These are phyloP conservation scores for Dryobota labecula DNA, from an alignment of 2,888 invertebrate genomes.

Conservation along the genomic window DNA sequence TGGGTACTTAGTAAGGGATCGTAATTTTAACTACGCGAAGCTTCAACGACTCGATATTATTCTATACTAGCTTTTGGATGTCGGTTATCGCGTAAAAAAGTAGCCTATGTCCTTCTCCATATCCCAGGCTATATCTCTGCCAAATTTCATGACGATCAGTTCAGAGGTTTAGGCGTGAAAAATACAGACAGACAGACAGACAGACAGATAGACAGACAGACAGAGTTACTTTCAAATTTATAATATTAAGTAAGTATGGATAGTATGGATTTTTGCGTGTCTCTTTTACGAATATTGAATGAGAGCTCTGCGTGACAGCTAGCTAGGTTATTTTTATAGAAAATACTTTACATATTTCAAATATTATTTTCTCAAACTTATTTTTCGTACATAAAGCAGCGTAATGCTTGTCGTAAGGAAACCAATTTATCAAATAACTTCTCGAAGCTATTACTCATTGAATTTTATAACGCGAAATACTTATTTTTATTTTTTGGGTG, in stretches of 20 bases:
- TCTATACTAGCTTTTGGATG: too few species aligned
- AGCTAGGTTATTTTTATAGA: not conserved
- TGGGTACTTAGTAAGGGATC: conserved; percentile 18
- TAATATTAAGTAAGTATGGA: too few species aligned
- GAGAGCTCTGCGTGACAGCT: not conserved
- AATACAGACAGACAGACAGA: too few species aligned
- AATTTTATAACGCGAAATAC: conserved; percentile 10
- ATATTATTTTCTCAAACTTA: not conserved
- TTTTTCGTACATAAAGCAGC: not conserved
- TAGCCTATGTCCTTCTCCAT: too few species aligned
- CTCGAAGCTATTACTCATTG: conserved; percentile 1
- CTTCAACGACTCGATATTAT: conserved; percentile 1
- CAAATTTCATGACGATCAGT: too few species aligned
- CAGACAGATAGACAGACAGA: too few species aligned
- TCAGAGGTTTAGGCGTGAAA: too few species aligned
- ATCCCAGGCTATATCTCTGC: too few species aligned
- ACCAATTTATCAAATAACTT: conserved; percentile 3
- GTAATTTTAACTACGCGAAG: conserved; percentile 35
- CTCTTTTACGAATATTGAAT: not conserved
- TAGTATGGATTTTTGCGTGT: not conserved
- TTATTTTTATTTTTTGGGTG: too few species aligned
- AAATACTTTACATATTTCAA: not conserved
- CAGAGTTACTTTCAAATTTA: too few species aligned
- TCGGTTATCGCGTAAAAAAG: too few species aligned
- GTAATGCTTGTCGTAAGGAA: not conserved